Evolutionary conservation across 2,797 vertebrate species (phyloP).

Genomic region (Steatocranus sp.): DNA sequence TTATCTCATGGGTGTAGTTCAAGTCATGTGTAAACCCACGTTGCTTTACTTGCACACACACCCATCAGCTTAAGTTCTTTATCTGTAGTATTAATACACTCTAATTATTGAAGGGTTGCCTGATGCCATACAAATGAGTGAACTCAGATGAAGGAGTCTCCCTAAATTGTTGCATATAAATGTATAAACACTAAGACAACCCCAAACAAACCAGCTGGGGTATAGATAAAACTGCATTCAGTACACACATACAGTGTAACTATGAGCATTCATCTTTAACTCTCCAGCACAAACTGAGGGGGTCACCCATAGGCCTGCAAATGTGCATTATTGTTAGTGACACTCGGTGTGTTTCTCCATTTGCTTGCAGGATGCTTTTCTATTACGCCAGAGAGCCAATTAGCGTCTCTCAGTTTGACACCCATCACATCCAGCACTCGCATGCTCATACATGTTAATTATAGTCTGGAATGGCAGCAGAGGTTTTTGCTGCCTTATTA

Average conservation of each 20-base stretch:
- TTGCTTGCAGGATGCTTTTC: slow-evolving; percentile 24
- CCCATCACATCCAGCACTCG: slow-evolving; percentile 27
- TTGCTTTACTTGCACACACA: slow-evolving; percentile 23
- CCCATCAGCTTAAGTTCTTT: slow-evolving; percentile 55
- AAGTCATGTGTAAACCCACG: slow-evolving; percentile 30
- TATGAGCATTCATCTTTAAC: neutral
- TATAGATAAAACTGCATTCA: neutral
- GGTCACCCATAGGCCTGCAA: neutral
- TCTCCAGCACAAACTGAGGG: neutral
- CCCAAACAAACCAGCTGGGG: neutral
- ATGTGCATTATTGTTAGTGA: slow-evolving; percentile 9
- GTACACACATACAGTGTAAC: neutral
- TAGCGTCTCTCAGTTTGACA: slow-evolving; percentile 54
- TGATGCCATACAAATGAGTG: slow-evolving; percentile 35
- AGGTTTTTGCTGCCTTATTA: slow-evolving; percentile 43
- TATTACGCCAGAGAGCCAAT: slow-evolving; percentile 57
- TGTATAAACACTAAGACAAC: neutral
- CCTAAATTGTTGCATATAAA: neutral
- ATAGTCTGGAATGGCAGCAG: slow-evolving; percentile 22
- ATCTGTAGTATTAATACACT: slow-evolving; percentile 65
- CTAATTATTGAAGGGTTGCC: slow-evolving; percentile 63
- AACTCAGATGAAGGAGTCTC: slow-evolving; percentile 17
- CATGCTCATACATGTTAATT: slow-evolving; percentile 64
- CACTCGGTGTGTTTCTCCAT: slow-evolving; percentile 1
- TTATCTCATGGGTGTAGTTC: slow-evolving; percentile 33